Conservation (phyloP, 1,140 invertebrate species). For the Microplitis demolitor region DNA sequence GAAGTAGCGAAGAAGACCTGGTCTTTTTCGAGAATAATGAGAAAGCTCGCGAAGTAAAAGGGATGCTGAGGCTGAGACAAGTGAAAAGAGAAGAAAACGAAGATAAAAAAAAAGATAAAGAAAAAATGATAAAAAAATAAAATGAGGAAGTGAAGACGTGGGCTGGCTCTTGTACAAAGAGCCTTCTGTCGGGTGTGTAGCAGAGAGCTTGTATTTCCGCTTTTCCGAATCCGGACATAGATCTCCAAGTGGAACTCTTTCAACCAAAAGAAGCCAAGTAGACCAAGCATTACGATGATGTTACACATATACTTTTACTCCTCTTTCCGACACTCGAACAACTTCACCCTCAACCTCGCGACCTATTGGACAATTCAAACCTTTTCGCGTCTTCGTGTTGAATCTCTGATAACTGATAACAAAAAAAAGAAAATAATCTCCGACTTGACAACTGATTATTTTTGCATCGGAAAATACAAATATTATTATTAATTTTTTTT, state of each 20-base stretch:
- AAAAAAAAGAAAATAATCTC: no score
- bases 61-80: not conserved
- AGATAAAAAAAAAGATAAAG: no score
- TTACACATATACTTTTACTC: not conserved
- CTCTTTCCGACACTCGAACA: no score
- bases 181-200: not conserved
- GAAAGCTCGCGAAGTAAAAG: not conserved
- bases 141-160: not conserved
- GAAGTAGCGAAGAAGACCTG: no score
- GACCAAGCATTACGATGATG: not conserved
- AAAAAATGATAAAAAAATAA: no score
- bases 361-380: no score
- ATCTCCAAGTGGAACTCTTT: not conserved
- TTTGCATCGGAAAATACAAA: no score
- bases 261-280: not conserved
- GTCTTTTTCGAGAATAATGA: constrained; percentile 3
- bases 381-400: no score
- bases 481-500: no score
- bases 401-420: no score
- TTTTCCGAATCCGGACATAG: not conserved
- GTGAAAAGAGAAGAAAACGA: not conserved
- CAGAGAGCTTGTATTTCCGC: constrained; percentile 12
- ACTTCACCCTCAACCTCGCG: not conserved
- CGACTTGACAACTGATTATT: no score
- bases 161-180: not conserved